Evolutionary conservation across 1,140 invertebrate species (phyloP).

Genomic region (Bombus huntii): DNA sequence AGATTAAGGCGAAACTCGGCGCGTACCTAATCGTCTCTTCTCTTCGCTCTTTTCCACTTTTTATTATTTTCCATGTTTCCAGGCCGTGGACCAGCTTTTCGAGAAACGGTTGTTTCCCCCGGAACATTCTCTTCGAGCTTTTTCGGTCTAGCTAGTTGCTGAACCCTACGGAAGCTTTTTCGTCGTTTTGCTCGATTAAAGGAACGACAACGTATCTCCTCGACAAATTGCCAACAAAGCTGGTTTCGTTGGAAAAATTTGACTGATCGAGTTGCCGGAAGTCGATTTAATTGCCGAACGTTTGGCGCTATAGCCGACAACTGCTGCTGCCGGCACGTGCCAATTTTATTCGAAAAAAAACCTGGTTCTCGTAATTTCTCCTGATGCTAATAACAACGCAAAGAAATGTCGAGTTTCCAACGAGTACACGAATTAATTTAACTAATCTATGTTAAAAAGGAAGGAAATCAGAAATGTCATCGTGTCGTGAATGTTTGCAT

Average conservation of each 20-base stretch:
- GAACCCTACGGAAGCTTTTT: background rate
- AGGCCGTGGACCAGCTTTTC: background rate
- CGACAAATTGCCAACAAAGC: too few relatives aligned
- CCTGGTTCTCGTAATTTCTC: background rate
- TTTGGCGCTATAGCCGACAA: background rate
- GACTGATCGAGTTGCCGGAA: background rate
- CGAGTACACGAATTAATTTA: background rate
- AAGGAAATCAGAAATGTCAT: too few relatives aligned
- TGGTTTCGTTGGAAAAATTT: background rate
- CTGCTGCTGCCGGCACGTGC: background rate
- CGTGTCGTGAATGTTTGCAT: too few relatives aligned
- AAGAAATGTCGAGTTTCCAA: background rate
- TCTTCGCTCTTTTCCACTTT: background rate
- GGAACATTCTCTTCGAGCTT: background rate
- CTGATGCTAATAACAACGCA: background rate
- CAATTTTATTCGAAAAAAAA: background rate
- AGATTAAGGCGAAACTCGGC: background rate
- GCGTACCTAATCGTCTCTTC: too few relatives aligned
- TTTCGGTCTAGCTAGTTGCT: background rate
- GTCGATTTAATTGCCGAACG: background rate
- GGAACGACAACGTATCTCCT: too few relatives aligned
- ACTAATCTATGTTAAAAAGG: too few relatives aligned
- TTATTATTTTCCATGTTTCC: background rate
- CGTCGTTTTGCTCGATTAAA: slow-evolving; percentile 8
- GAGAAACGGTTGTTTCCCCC: background rate